Percentiles rank a stretch among this genome's conserved stretches.
Evolutionary conservation across 2,888 invertebrate genomes (phyloP).

Genomic region (Stictocephala bisonia): DNA sequence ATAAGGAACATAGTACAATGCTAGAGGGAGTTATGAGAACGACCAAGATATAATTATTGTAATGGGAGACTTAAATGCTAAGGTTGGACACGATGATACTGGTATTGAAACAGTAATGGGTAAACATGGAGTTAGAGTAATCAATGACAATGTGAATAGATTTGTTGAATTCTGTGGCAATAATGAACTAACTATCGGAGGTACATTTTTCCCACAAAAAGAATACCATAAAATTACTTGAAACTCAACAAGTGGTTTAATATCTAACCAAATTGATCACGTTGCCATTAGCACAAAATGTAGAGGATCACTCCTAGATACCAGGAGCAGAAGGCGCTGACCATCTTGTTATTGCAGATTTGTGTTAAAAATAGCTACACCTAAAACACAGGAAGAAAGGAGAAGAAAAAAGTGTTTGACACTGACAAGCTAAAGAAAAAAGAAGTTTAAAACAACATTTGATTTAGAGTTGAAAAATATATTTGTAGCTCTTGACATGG

Average conservation of each 20-base stretch:
- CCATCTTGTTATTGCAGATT: slow-evolving; percentile 3
- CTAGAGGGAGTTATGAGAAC: no score
- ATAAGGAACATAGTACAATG: slow-evolving; percentile 45
- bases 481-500: not conserved
- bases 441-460: not conserved
- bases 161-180: slow-evolving; percentile 33
- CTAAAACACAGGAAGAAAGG: not conserved
- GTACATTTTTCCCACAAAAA: slow-evolving; percentile 30
- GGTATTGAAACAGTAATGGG: slow-evolving; percentile 39
- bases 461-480: not conserved
- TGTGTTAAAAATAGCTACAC: not conserved
- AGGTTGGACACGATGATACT: slow-evolving; percentile 39
- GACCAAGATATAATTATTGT: slow-evolving; percentile 38
- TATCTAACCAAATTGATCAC: slow-evolving; percentile 46
- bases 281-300: slow-evolving; percentile 31
- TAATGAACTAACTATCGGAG: not conserved
- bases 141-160: slow-evolving; percentile 28
- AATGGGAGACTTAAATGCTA: slow-evolving; percentile 49
- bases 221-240: slow-evolving; percentile 43
- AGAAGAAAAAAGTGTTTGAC: not conserved
- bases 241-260: slow-evolving; percentile 28
- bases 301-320: slow-evolving; percentile 38
- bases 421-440: not conserved
- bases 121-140: slow-evolving; percentile 27
- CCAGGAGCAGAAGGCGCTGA: slow-evolving; percentile 12